Evolutionary conservation across 2,113 vertebrate genomes (phyloP).

Genomic region (Tangachromis dhanisi): DNA sequence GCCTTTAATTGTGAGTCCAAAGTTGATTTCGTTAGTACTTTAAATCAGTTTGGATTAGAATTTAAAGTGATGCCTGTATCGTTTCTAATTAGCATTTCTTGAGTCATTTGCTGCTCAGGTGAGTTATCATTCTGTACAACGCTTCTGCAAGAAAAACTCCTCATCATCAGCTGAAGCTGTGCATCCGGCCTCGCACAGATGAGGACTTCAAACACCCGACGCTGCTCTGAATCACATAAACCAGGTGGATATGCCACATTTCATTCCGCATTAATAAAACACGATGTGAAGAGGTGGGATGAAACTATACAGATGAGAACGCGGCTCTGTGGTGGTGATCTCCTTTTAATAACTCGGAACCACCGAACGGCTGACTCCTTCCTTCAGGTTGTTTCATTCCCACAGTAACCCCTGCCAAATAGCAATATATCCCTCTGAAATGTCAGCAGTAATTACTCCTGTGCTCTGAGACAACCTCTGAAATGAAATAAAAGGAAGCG

Average conservation of each 20-base stretch:
- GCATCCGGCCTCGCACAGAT: not conserved
- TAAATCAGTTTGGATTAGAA: not conserved
- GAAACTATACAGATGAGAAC: not conserved
- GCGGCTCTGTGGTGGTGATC: not conserved
- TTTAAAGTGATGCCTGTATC: not conserved
- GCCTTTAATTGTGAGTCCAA: not conserved
- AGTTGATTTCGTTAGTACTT: not conserved
- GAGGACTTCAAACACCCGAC: not conserved
- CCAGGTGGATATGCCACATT: not conserved
- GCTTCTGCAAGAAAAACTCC: not conserved
- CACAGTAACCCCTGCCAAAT: slow-evolving; percentile 30
- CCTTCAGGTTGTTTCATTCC: slow-evolving; percentile 26
- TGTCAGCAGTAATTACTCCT: slow-evolving; percentile 55
- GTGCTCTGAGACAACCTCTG: slow-evolving; percentile 28
- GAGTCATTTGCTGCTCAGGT: not conserved
- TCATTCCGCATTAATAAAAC: not conserved
- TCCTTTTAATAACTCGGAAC: slow-evolving; percentile 25
- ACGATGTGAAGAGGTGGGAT: not conserved
- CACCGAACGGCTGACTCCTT: not conserved
- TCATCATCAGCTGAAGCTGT: not conserved
- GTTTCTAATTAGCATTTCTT: not conserved
- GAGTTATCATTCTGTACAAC: not conserved
- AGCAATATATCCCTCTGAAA: slow-evolving; percentile 53
- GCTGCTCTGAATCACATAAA: not conserved
- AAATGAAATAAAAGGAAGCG: slow-evolving; percentile 41